These are phyloP conservation scores for Neoarius graeffei DNA, from an alignment of 2,113 vertebrate genomes.

Conservation along the genomic window DNA sequence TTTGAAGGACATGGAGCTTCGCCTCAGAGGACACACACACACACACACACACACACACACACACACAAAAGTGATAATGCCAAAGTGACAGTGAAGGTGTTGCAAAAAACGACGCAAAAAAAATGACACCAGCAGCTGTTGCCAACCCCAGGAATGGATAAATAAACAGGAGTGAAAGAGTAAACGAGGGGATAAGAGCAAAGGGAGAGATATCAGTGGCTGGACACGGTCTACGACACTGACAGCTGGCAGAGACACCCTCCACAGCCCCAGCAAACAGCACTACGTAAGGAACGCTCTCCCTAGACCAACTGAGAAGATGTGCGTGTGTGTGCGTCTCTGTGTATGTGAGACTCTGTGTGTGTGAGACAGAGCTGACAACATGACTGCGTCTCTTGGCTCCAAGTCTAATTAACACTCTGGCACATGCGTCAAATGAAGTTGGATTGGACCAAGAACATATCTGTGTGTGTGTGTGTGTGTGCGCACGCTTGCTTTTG, in stretches of 20 bases:
- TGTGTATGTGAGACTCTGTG: neutral
- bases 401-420: slow-evolving; percentile 61
- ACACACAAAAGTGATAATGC: neutral
- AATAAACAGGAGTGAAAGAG: slow-evolving; percentile 64
- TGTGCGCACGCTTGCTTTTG: neutral
- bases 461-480: slow-evolving; percentile 18
- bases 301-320: slow-evolving; percentile 53
- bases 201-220: slow-evolving; percentile 58
- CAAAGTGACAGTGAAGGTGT: slow-evolving; percentile 10
- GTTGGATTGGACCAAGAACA: slow-evolving; percentile 22
- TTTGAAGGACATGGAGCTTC: slow-evolving; percentile 16
- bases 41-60: slow-evolving; percentile 21
- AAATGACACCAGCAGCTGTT: slow-evolving; percentile 35
- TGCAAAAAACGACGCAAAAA: slow-evolving; percentile 31
- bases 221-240: slow-evolving; percentile 71
- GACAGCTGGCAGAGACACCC: slow-evolving; percentile 78
- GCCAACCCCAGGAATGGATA: slow-evolving; percentile 62
- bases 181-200: slow-evolving; percentile 61
- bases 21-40: slow-evolving; percentile 34
- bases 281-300: slow-evolving; percentile 53
- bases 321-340: neutral
- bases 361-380: slow-evolving; percentile 32
- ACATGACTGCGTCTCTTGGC: slow-evolving; percentile 51
- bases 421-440: slow-evolving; percentile 26
- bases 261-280: slow-evolving; percentile 72